Percentiles rank a stretch among this genome's conserved stretches.
Conservation (phyloP, 2,113 vertebrate genomes). For the Globicephala melas region DNA sequence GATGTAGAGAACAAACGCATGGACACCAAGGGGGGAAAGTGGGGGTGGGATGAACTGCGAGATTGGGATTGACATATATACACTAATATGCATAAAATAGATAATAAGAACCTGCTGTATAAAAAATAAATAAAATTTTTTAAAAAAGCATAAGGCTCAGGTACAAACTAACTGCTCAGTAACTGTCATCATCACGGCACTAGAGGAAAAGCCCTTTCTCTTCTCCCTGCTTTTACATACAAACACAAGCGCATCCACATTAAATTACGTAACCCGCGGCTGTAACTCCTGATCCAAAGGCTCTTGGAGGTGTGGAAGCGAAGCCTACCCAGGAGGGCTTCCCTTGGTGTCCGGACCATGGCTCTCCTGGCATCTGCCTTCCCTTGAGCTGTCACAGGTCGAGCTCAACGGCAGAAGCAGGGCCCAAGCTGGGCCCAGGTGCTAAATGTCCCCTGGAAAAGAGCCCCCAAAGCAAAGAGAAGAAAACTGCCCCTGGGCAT, state of each 20-base stretch:
- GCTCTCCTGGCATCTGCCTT: not conserved
- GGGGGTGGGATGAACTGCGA: too few species aligned
- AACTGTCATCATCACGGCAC: not conserved
- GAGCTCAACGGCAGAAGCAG: not conserved
- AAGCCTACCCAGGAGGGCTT: too few species aligned
- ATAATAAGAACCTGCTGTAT: too few species aligned
- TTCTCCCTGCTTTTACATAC: not conserved
- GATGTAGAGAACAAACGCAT: too few species aligned
- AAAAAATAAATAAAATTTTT: too few species aligned
- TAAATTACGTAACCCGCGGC: not conserved
- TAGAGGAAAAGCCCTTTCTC: not conserved
- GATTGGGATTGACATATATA: too few species aligned
- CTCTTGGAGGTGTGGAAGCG: not conserved
- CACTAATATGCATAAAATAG: too few species aligned
- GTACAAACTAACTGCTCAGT: not conserved
- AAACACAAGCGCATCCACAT: not conserved
- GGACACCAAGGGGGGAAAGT: too few species aligned
- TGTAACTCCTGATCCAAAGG: not conserved
- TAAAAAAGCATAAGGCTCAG: not conserved
- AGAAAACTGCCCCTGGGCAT: too few species aligned
- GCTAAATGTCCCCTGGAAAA: not conserved
- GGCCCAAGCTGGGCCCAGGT: not conserved
- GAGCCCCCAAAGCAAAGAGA: not conserved
- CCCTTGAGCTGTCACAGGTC: not conserved
- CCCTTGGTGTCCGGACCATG: rapidly evolving